Conservation (phyloP, 2,888 invertebrate species). For the Acheta domesticus region DNA sequence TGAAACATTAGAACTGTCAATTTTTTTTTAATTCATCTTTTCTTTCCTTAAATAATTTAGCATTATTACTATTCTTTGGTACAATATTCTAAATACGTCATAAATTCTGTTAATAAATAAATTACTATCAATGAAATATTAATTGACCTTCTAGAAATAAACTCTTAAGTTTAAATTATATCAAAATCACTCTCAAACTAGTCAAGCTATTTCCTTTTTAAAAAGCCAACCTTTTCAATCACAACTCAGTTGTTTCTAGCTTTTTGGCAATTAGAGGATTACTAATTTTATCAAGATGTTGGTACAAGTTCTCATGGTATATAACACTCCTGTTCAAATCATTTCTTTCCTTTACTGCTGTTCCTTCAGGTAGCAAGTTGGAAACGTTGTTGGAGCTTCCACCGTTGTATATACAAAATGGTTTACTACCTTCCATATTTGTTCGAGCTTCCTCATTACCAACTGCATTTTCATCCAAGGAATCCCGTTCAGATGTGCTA, state of each 20-base stretch:
- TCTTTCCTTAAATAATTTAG: no score
- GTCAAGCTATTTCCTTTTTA: no score
- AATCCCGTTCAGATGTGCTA: slow-evolving; percentile 74
- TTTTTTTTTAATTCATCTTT: neutral
- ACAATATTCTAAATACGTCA: neutral
- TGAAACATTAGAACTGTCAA: neutral
- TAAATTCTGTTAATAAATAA: neutral
- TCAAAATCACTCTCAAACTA: no score
- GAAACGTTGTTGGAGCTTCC: slow-evolving; percentile 39
- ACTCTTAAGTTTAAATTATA: no score
- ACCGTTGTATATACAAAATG: slow-evolving; percentile 25
- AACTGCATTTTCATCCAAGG: slow-evolving; percentile 76
- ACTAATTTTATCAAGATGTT: slow-evolving; percentile 65
- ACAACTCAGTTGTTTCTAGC: slow-evolving; percentile 77
- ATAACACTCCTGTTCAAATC: slow-evolving; percentile 44
- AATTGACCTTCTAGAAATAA: no score
- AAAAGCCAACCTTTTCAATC: neutral
- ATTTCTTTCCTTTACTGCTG: slow-evolving; percentile 45
- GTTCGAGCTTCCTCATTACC: slow-evolving; percentile 34
- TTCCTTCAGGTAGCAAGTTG: slow-evolving; percentile 39
- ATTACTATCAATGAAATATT: neutral
- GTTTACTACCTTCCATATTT: slow-evolving; percentile 31
- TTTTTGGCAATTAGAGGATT: slow-evolving; percentile 64
- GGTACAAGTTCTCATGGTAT: slow-evolving; percentile 63
- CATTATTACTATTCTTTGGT: neutral